These are phyloP conservation scores for Anoplopoma fimbria DNA, from an alignment of 2,113 vertebrate genomes.

Conservation along the genomic window DNA sequence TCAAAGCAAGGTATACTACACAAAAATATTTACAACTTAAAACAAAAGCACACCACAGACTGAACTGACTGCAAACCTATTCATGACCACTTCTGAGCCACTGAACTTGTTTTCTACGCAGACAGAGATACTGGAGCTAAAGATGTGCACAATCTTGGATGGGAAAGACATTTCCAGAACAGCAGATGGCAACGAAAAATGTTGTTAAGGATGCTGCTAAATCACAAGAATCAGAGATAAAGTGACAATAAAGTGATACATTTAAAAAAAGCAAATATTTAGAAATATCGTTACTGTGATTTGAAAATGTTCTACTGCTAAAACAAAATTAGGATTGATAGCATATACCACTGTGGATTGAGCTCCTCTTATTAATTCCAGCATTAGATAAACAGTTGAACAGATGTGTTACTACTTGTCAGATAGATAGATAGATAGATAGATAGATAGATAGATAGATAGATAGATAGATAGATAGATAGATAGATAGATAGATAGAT, in stretches of 20 bases:
- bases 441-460: conserved; percentile 3
- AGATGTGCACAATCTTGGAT: neutral
- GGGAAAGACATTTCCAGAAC: neutral
- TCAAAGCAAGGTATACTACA: neutral
- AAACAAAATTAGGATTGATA: neutral
- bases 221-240: neutral
- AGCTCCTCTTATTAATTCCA: too few species aligned
- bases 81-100: neutral
- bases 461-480: neutral
- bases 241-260: neutral
- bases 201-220: neutral
- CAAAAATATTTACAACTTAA: neutral
- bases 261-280: neutral
- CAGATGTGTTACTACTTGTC: too few species aligned
- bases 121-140: neutral
- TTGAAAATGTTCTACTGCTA: neutral
- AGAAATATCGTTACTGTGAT: neutral
- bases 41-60: neutral
- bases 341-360: too few species aligned
- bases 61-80: neutral
- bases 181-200: neutral
- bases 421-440: conserved; percentile 16
- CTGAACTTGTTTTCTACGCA: neutral
- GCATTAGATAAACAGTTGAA: too few species aligned
- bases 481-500: too few species aligned